phyloP scores from a whole-genome alignment of 2,113 vertebrate species.

The Oncorhynchus nerka region DNA sequence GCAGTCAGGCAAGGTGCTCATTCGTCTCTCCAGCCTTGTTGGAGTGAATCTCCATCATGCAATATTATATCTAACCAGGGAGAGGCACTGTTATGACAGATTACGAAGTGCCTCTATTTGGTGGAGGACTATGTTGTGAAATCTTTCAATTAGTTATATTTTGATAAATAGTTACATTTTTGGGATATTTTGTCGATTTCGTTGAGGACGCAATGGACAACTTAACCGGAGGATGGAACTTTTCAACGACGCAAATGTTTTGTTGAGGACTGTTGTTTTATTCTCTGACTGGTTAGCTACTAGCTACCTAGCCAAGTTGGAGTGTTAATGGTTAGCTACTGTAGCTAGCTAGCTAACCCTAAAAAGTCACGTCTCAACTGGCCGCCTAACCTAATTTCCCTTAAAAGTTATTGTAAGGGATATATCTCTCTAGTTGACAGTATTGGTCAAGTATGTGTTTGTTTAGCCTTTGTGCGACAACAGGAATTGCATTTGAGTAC shows the following conservation, averaged over 20 bases:
- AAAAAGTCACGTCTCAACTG: constrained; percentile 50
- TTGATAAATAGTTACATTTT: neutral
- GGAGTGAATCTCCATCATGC: constrained; percentile 26
- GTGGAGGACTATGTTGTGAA: constrained; percentile 69
- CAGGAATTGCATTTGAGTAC: constrained; percentile 8
- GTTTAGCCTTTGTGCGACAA: constrained; percentile 24
- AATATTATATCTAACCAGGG: constrained; percentile 24
- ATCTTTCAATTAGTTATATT: constrained; percentile 53
- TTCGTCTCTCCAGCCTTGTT: neutral
- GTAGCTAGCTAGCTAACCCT: constrained; percentile 57
- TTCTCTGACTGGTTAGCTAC: constrained; percentile 36
- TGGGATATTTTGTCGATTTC: neutral
- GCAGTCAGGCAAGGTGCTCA: too few species aligned
- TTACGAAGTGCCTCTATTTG: constrained; percentile 55
- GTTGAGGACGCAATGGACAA: neutral
- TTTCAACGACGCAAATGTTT: neutral
- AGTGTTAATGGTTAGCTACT: constrained; percentile 20
- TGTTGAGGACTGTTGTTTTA: constrained; percentile 35
- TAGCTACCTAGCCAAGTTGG: constrained; percentile 27
- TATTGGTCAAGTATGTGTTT: constrained; percentile 19
- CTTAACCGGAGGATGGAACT: neutral
- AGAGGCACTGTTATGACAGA: constrained; percentile 59
- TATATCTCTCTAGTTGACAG: neutral
- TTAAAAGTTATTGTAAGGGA: neutral
- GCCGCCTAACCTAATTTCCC: neutral